Base-by-base conservation (phyloP, 92 coral and sea anemone genomes). In the Pocillopora grandis region DNA sequence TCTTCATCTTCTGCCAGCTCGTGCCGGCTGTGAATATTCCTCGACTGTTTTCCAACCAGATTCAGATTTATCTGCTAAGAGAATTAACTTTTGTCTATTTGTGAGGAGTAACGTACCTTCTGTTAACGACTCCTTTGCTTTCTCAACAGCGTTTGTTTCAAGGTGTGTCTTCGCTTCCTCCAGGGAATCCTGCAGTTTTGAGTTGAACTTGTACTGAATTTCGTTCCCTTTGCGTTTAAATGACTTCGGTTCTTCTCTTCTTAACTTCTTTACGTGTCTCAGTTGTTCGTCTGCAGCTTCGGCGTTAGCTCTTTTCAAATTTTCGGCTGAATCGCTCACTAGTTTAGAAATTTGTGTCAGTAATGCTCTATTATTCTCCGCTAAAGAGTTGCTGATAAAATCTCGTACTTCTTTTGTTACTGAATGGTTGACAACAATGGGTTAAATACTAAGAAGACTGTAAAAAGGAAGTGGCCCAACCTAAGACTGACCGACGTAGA, bases 11-110 rank as follows among this genome's bases (percentile, higher is more conserved):
- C 75, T 21, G 89, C 89, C 10, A 86, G 70, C 37, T 86, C 89
- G 33, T 86, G 89, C n/a, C n/a, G n/a, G n/a, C 19, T 86, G 89
- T 35, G 60, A 62, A 42, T 79, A 86, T 71, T 86, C 89, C 13
- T 66, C 60, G 17, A 85, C 90, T 12, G 86, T 81, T 37, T 81
- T 87, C 90, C 90, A 87, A 35, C 90, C 86, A 56, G 27, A 87
- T 74, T 80, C 81, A 58, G 90, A 87, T 37, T 87, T 81, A 66
- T 87, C 86, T 48, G 82, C 90, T 72, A 87, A 77, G 49, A 87
- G 86, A 66, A 80, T 80, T 58, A 87, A 66, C 72, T 80, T 87
- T 58, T 87, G 90, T 31, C 86, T 66, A 13, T 80, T 82, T 49
- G 81, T 73, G 27, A 87, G 67, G 8, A 74, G 65, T 15, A 60